Base-by-base conservation (phyloP, 2,797 vertebrate genomes). In the Paratrypauchen microcephalus region DNA sequence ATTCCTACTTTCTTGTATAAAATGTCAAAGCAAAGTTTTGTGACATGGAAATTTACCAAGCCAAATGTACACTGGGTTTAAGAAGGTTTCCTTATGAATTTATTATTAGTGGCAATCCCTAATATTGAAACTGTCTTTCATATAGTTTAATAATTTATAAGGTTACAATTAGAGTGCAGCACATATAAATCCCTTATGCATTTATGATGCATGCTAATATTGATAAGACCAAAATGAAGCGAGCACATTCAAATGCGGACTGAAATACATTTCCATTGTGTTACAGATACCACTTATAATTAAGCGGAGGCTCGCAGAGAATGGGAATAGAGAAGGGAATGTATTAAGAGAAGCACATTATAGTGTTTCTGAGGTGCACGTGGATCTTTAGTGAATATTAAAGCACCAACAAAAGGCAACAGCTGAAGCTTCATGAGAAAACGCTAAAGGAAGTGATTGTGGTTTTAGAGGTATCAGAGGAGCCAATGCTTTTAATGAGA, bases 401-500 rank as follows among this genome's bases (percentile, higher is more conserved):
- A 91, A 91, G 91, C 88, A 81, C 91, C 90, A 86, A 91, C 87
- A 91, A 80, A 90, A 88, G 79, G 86, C 76, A 88, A 88, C 86
- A 89, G 83, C 72, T 79, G 67, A 81, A 82, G 81, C 66, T 23
- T 78, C 75, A 86, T 90, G 90, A 93, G 91, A 91, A 88, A 87
- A 82, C 85, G 86, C 89, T 86, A 83, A 74, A 92, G 92, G 92
- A 95, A 92, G 91, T 91, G 78, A 63, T 75, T 83, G 86, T 93
- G 91, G 92, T 90, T 92, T 92, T 86, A 78, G 84, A 83, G 75
- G 88, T 86, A 89, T 87, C 88, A 76, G 79, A 83, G 75, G 86
- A 84, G 87, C 87, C 91, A 87, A 88, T 92, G 85, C 87, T 84
- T 90, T 92, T 93, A 93, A 92, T 93, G 91, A 92, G 86, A 87